These are phyloP conservation scores for Willisornis vidua DNA, from an alignment of 2,113 vertebrate genomes.

Conservation along the genomic window DNA sequence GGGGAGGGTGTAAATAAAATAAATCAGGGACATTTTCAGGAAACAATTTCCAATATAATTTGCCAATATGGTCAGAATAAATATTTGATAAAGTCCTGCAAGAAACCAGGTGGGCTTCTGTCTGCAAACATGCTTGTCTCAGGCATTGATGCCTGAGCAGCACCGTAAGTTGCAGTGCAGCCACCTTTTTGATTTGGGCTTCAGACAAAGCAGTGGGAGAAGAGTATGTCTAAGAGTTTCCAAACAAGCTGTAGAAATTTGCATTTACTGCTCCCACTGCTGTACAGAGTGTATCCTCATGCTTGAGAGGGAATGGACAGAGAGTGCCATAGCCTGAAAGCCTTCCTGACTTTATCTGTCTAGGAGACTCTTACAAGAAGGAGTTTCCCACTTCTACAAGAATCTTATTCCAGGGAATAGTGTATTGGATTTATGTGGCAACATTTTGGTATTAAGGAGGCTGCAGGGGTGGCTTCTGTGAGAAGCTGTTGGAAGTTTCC, in stretches of 20 bases:
- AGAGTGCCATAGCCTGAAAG: background rate
- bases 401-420: background rate
- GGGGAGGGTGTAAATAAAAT: background rate
- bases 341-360: background rate
- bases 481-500: background rate
- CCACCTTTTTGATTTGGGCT: background rate
- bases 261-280: background rate
- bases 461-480: background rate
- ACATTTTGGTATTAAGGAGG: rapidly evolving
- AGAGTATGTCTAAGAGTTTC: background rate
- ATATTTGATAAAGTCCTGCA: background rate
- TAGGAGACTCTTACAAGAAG: background rate
- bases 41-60: background rate
- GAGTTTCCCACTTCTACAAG: background rate
- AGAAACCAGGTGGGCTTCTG: background rate
- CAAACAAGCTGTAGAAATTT: background rate
- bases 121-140: background rate
- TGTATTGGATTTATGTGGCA: background rate
- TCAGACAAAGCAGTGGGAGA: background rate
- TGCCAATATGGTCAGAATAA: background rate
- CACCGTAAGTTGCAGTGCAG: rapidly evolving
- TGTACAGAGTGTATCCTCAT: background rate
- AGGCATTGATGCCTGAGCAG: background rate
- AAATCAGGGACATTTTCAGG: background rate
- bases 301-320: background rate